Evolutionary conservation across 2,888 invertebrate genomes (phyloP), one percentile per base, ranked within the genome.

Genomic region (Coleophora deauratella): DNA sequence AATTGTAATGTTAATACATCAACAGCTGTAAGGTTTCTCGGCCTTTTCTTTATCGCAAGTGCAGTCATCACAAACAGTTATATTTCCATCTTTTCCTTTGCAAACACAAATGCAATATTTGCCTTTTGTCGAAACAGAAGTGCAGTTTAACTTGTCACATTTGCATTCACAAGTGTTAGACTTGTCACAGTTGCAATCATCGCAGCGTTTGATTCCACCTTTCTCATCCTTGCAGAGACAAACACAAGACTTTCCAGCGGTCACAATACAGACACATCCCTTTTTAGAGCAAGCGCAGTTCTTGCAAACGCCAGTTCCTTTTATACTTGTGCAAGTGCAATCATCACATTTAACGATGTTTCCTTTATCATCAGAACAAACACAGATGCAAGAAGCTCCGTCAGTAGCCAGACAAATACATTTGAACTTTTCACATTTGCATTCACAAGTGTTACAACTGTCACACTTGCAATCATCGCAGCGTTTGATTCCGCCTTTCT

Each of bases 71-170:
- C 60, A 59, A 8, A 33, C 37, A 9, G 46, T 45, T 11, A 59
- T 54, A 8, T 52, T 49, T 2, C 50, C 48, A 1, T 52, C 44
- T 6, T 51, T 54, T 3, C 66, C 55, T 1, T 43, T 41, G 42
- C 58, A 61, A 9, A 58, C 43, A 14, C 63, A 62, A 9, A 59
- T 41, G 47, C 57, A 62, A 30, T 46, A 27, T 9, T 52, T 52
- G 1, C 63, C 62, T 2, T 49, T 47, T 10, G 66, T 65, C 0
- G 42, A 41, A 10, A 69, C 55, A 45, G 71, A 75, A 41, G 60
- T 44, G 44, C 75, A 74, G 27, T 58, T 56, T 0, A 44, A 39
- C 34, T 50, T 49, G 35, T 55, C 54, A 35, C 62, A 62, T 41
- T 57, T 57, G 38, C 50, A 52, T 34, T 43, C 31, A 31, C 49